These are phyloP conservation scores for Smithornis capensis DNA, from an alignment of 2,113 vertebrate genomes.

Conservation along the genomic window DNA sequence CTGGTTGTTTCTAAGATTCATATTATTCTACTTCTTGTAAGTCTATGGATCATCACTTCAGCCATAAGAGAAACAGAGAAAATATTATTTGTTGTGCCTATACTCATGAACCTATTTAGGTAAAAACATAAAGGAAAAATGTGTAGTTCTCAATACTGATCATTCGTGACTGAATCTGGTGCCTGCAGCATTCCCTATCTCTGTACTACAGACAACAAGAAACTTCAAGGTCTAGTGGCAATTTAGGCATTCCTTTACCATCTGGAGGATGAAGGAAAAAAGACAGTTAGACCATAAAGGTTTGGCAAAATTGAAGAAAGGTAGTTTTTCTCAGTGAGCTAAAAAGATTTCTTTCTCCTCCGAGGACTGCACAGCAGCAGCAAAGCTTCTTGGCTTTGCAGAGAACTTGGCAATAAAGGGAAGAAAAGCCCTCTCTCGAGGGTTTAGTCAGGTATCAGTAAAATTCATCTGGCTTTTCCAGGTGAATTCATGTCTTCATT, in stretches of 20 bases:
- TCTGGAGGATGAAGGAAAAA: background rate
- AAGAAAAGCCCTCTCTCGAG: background rate
- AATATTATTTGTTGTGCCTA: background rate
- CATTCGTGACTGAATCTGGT: background rate
- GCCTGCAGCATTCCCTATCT: background rate
- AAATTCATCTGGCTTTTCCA: background rate
- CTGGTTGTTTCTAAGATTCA: background rate
- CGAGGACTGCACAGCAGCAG: background rate
- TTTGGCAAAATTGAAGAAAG: background rate
- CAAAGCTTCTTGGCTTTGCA: background rate
- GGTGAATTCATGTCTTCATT: background rate
- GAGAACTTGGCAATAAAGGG: background rate
- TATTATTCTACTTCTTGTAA: background rate
- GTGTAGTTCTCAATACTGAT: background rate
- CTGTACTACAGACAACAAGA: background rate
- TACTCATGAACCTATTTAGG: background rate
- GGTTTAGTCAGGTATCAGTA: background rate
- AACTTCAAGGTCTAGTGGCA: background rate
- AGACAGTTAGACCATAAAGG: background rate
- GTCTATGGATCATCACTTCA: background rate
- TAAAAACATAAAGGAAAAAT: background rate
- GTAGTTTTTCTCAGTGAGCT: background rate
- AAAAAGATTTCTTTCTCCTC: background rate
- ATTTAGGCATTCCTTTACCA: background rate
- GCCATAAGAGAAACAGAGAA: background rate